Evolutionary conservation across 2,888 invertebrate genomes (phyloP), one percentile per base, ranked within the genome.

Genomic region (Andrena bucephala): DNA sequence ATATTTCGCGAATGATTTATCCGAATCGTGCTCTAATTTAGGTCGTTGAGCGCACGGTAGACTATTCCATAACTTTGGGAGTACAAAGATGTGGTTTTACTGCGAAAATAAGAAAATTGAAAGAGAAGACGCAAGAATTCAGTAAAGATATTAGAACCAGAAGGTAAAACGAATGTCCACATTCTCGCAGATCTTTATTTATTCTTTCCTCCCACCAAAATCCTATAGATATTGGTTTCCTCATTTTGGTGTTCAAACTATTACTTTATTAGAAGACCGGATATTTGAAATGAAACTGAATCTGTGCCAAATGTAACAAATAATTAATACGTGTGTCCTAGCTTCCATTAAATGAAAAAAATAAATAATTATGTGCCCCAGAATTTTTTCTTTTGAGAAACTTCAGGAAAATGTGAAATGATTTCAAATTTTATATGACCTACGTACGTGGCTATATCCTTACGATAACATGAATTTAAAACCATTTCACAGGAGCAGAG

Each of bases 1-100:
- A 54, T 80, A 81, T 67, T 62, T 62, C 48, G 54, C 54, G 33
- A 54, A 62, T 54, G 72, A 81, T 81, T 81, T 80, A 80, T 81
- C 57, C 24, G 57, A 68, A 63, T 54, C 48, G 67, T 24, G 48
- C 24, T 10, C 72, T 81, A 57, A 81, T 72, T 81, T 31, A 42
- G 65, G 62, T 80, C 54, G 52, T 20, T 4, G 33, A n/a, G 48
- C 4, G 36, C 29, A 8, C 10, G n/a, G n/a, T 1, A n/a, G 48
- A 60, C 52, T 60, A 36, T 27, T 20, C 66, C n/a, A 8, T 60
- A 62, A 62, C 52, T 79, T 79, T 57, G 7, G 36, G 16, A 29
- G 31, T 0, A 8, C 20, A 52, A 67, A 59, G 31, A 48, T 16
- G 60, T 6, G 24, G 70, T 54, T 70, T 20, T 33, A 16, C n/a